A percentile compares a stretch with the other conserved stretches of the same genome.
Conservation (phyloP, 2,113 vertebrate genomes). For the Indri indri region DNA sequence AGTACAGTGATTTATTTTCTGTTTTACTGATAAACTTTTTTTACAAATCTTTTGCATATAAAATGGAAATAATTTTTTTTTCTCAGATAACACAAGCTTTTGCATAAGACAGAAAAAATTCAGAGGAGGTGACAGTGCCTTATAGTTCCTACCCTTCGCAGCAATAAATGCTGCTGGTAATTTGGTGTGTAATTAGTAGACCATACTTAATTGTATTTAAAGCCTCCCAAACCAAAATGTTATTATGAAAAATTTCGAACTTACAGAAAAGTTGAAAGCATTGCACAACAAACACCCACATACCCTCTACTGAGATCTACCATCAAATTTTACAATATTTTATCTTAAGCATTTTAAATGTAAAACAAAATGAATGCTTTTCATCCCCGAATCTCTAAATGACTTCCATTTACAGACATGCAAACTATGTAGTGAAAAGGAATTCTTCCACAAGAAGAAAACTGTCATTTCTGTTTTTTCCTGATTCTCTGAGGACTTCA, state of each 20-base stretch:
- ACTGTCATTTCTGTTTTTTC: neutral
- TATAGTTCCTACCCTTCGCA: neutral
- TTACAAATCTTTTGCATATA: neutral
- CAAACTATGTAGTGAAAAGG: neutral
- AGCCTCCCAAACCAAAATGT: neutral
- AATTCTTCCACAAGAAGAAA: slow-evolving; percentile 1
- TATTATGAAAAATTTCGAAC: neutral
- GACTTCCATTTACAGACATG: neutral
- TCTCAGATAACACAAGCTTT: neutral
- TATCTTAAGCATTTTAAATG: neutral
- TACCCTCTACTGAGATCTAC: neutral
- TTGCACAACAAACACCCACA: neutral
- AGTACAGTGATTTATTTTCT: neutral
- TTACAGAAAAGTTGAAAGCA: neutral
- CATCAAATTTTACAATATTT: neutral
- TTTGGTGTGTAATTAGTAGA: neutral
- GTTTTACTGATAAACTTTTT: neutral
- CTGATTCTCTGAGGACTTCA: neutral
- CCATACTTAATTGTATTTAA: neutral
- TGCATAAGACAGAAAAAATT: neutral
- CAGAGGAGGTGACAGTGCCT: neutral
- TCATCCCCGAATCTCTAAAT: neutral
- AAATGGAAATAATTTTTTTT: neutral
- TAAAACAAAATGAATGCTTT: neutral
- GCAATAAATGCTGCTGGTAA: neutral